Conservation (phyloP, 2,797 vertebrate genomes). For the Orestias chungarensis region DNA sequence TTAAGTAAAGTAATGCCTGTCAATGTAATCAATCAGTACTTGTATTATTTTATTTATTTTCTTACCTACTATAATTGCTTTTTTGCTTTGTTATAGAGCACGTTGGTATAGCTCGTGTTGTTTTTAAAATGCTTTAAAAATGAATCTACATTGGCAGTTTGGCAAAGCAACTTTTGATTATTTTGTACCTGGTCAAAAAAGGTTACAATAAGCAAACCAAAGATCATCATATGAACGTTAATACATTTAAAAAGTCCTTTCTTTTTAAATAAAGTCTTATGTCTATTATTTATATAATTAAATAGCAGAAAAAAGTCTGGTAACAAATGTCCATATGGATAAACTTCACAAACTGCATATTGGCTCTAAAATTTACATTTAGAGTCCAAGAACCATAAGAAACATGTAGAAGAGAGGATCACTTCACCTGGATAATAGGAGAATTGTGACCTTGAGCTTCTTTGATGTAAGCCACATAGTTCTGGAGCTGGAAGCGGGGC, state of each 20-base stretch:
- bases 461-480: conserved; percentile 91
- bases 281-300: not conserved
- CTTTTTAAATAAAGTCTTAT: not conserved
- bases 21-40: not conserved
- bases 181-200: not conserved
- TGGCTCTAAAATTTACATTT: conserved; percentile 51
- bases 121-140: too few relatives aligned
- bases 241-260: not conserved
- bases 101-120: too few relatives aligned
- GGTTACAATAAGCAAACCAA: not conserved
- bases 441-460: conserved; percentile 92
- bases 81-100: too few relatives aligned
- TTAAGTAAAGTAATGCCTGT: not conserved
- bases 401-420: conserved; percentile 33
- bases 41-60: not conserved
- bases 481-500: conserved; percentile 93
- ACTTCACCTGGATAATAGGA: conserved; percentile 91
- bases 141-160: too few relatives aligned
- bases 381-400: conserved; percentile 60
- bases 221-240: not conserved
- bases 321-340: not conserved
- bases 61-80: too few relatives aligned
- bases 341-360: conserved; percentile 23
- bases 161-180: not conserved
- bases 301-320: not conserved